These are phyloP conservation scores for Drosophila teissieri DNA, from an alignment of 1,140 invertebrate species.

Conservation along the genomic window DNA sequence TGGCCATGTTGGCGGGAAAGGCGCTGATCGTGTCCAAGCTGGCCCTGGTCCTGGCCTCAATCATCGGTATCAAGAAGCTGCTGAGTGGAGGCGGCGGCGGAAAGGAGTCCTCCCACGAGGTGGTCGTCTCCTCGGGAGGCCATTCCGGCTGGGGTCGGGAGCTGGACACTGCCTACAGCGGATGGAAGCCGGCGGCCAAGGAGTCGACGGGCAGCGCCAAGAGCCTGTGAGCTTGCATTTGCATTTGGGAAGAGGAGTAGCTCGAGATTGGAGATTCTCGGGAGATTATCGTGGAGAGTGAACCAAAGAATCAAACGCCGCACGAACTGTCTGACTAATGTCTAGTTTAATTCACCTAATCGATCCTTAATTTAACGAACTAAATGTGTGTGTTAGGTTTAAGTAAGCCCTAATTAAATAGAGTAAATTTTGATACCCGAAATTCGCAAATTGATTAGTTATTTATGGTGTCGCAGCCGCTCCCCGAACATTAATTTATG, in stretches of 20 bases:
- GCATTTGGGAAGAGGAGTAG: constrained; percentile 52
- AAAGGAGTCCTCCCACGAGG: constrained; percentile 88
- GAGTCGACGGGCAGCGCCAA: constrained; percentile 61
- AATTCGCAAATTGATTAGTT: not conserved
- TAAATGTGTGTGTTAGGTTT: constrained; percentile 83
- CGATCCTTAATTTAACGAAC: constrained; percentile 63
- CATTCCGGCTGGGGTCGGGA: constrained; percentile 90
- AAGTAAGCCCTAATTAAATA: constrained; percentile 80
- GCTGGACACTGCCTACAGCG: constrained; percentile 88
- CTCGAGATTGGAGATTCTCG: not conserved
- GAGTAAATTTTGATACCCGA: constrained; percentile 66
- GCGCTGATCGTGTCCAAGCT: constrained; percentile 93
- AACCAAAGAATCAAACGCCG: constrained; percentile 78
- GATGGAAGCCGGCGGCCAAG: constrained; percentile 85
- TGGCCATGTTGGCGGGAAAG: constrained; percentile 92
- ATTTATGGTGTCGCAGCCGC: constrained; percentile 16
- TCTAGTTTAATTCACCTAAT: constrained; percentile 70
- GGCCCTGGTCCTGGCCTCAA: constrained; percentile 91
- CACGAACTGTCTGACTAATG: constrained; percentile 76
- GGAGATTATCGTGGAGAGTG: constrained; percentile 22
- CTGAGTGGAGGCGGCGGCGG: constrained; percentile 87
- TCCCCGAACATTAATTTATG: constrained; percentile 52
- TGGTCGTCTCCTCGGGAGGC: constrained; percentile 89
- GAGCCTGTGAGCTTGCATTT: constrained; percentile 70
- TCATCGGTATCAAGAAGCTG: constrained; percentile 93